Evolutionary conservation across 2,888 invertebrate species (phyloP), one percentile per base, ranked within the genome.

Genomic region (Pollenia amentaria): DNA sequence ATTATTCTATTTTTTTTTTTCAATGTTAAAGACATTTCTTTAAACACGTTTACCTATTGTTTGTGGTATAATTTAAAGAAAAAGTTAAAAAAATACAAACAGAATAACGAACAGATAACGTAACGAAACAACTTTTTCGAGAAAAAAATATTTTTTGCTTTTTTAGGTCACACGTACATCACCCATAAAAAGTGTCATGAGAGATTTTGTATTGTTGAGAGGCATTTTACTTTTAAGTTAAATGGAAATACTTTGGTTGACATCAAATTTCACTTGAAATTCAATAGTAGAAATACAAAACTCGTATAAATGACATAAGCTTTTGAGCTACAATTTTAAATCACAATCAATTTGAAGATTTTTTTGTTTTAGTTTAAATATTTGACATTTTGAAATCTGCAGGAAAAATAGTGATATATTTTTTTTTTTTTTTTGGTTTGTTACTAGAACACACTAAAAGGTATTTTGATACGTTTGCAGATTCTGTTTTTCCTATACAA

Each of bases 141-240:
- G 3, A 16, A 29, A 72, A 72, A 44, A 16, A n/a, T 29, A 4
- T 38, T 3, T 48, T 29, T 46, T 40, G 8, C 44, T 81, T 67
- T 81, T n/a, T 81, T 81, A 48, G 81, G 81, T 81, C 81, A 60
- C 73, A 81, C 65, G 81, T 81, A 60, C 72, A 48, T 83, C 69
- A 67, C 65, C 57, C 57, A 38, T 67, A 60, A 75, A 65, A 2
- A 18, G 55, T 64, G 55, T 57, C 67, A 83, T 57, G 57, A 64
- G 48, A 77, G 77, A 48, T 57, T 65, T 84, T 60, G 14, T 72
- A 16, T 46, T 51, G 55, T 55, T 77, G 57, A 48, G 18, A 14
- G n/a, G 18, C 16, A 80, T 55, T 62, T 53, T 14, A 14, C 16
- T 40, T 64, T 73, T 55, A 18, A 55, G 53, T 64, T 65, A 44